These are phyloP conservation scores for Geothlypis trichas DNA, from an alignment of 2,113 vertebrate genomes.

Conservation along the genomic window DNA sequence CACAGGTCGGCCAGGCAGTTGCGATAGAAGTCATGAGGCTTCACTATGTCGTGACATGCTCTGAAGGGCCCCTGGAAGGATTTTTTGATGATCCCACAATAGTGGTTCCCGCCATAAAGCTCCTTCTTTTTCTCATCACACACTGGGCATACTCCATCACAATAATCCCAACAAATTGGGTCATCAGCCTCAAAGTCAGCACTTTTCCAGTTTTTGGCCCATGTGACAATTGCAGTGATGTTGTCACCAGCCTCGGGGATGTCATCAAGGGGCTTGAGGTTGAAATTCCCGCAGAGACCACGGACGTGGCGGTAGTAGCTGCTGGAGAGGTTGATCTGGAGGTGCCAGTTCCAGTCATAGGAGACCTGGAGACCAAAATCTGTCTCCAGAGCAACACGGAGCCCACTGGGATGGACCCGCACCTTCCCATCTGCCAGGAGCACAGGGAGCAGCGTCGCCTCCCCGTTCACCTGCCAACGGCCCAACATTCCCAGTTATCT, in stretches of 20 bases:
- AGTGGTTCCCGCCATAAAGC: constrained; percentile 24
- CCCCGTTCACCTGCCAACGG: constrained; percentile 44
- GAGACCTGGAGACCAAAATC: constrained; percentile 75
- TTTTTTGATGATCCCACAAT: constrained; percentile 72
- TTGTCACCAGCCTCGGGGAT: background rate
- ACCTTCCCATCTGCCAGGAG: constrained; percentile 26
- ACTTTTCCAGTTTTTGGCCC: constrained; percentile 72
- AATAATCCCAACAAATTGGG: constrained; percentile 77
- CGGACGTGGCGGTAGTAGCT: constrained; percentile 68
- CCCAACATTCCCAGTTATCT: background rate
- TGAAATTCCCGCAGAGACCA: constrained; percentile 82
- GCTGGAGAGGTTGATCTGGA: constrained; percentile 72
- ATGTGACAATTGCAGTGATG: background rate
- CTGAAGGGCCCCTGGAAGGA: constrained; percentile 64
- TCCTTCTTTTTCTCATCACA: constrained; percentile 57
- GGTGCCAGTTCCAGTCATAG: constrained; percentile 75
- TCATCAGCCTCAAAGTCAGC: background rate
- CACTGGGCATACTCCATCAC: constrained; percentile 62
- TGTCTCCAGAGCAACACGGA: constrained; percentile 40
- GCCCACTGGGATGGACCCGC: constrained; percentile 17
- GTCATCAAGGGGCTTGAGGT: constrained; percentile 58
- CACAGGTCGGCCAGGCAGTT: constrained; percentile 78
- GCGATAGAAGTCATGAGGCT: constrained; percentile 58
- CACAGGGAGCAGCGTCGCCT: constrained; percentile 50
- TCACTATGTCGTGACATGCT: constrained; percentile 58